Evolutionary conservation across 2,888 invertebrate species (phyloP), one percentile per base, ranked within the genome.

Genomic region (Tricholauxania praeusta): DNA sequence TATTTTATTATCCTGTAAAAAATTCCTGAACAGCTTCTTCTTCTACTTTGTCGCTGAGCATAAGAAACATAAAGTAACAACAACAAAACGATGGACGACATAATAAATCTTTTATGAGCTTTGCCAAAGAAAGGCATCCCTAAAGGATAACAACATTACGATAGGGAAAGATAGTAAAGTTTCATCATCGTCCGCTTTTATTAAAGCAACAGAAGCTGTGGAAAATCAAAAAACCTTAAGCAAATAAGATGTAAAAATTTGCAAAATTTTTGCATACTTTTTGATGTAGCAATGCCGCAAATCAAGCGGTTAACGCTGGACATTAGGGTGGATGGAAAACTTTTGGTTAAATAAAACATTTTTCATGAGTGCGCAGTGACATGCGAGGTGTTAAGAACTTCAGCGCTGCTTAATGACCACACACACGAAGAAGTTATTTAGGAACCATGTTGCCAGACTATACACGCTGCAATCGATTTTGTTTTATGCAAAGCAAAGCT

Each of bases 31-130:
- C 12, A 12, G 19, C 17, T 4, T 19, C 12, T 15, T n/a, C 10
- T 17, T 60, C 32, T 12, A 22, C 28, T 60, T 60, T 60, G 22
- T 17, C 57, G 19, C 14, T n/a, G 14, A 39, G 17, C 69, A 39
- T 22, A 64, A 14, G 48, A 19, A 47, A 14, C 19, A 47, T 22
- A 62, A 32, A 47, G 32, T 19, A 28, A 19, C 47, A 63, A 63
- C 63, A 19, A 51, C 32, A 52, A 57, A 68, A 59, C 28, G 51
- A 59, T 39, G 22, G 32, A 60, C 53, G 53, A 72, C 14, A 72
- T 66, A 72, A 67, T 72, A 72, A 72, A 72, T 72, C 68, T 67
- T 71, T 72, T 72, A 72, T 67, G 72, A 72, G 67, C 67, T 17
- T 65, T 59, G 59, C 60, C 60, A 39, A 15, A 66, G 53, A 52